Percentiles rank a stretch among this genome's conserved stretches.
These are phyloP conservation scores for Semaprochilodus insignis DNA, from an alignment of 2,797 vertebrate genomes.

Conservation along the genomic window DNA sequence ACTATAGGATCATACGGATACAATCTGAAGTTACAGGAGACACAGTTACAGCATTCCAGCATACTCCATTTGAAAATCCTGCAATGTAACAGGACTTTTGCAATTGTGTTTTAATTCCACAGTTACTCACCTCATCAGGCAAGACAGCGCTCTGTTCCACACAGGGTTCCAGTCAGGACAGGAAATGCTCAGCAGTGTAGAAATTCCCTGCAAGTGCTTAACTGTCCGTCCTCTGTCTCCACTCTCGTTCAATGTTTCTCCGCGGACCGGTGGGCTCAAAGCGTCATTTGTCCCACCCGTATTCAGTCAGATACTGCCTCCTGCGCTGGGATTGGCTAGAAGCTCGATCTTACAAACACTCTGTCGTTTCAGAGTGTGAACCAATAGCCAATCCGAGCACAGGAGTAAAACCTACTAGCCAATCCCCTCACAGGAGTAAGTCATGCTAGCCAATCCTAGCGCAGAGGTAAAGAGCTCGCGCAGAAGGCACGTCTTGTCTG, in stretches of 20 bases:
- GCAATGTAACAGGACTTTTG: too few species aligned
- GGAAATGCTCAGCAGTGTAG: background rate
- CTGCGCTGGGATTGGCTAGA: background rate
- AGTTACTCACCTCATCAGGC: slow-evolving; percentile 19
- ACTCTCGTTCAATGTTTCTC: background rate
- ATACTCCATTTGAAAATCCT: background rate
- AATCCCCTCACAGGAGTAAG: background rate
- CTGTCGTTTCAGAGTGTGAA: background rate
- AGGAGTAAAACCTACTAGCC: background rate
- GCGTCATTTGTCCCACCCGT: background rate
- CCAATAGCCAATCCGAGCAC: background rate
- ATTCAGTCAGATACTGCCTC: background rate
- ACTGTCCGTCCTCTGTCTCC: background rate
- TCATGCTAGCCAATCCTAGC: background rate
- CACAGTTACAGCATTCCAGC: background rate
- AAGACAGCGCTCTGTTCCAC: background rate
- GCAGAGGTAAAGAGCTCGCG: background rate
- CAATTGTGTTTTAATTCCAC: background rate
- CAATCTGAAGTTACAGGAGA: background rate
- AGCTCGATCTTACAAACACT: background rate
- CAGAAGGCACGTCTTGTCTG: background rate
- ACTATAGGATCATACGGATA: background rate
- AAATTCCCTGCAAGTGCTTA: background rate
- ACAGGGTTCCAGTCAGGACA: background rate
- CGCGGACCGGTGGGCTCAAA: background rate